phyloP scores from a whole-genome alignment of 2,888 invertebrate genomes.

The Sympetrum striolatum region DNA sequence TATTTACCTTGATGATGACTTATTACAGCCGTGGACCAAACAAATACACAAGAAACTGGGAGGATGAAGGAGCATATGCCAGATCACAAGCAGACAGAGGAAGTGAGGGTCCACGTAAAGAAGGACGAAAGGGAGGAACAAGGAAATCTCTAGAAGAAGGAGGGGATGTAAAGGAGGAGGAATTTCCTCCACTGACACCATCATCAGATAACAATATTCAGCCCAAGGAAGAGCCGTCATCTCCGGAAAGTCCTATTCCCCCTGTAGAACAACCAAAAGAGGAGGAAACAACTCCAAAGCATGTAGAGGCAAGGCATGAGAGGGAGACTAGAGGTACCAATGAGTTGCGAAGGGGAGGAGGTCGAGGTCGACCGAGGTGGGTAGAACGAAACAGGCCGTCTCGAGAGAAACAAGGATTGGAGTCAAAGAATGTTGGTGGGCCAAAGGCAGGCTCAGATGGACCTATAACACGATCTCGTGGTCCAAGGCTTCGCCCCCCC shows the following conservation, averaged over 20 bases:
- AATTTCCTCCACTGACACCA: conserved; percentile 53
- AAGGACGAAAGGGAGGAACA: conserved; percentile 5
- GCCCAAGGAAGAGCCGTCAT: conserved; percentile 41
- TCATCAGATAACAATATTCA: conserved; percentile 46
- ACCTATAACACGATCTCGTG: not conserved
- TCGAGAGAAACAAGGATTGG: not conserved
- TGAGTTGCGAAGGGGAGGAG: not conserved
- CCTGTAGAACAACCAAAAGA: not conserved
- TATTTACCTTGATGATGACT: too few relatives aligned
- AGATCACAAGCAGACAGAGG: conserved; percentile 56
- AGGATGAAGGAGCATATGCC: conserved; percentile 88
- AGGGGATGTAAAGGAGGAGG: conserved; percentile 49
- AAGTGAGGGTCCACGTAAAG: conserved; percentile 40
- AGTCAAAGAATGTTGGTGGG: not conserved
- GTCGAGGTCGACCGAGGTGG: not conserved
- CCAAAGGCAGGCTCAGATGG: not conserved
- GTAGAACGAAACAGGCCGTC: not conserved
- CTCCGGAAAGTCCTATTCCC: not conserved
- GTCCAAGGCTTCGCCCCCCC: not conserved
- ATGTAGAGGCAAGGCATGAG: not conserved
- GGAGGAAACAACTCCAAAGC: not conserved
- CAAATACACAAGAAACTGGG: conserved; percentile 92
- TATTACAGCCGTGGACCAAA: conserved; percentile 80
- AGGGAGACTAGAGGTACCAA: not conserved
- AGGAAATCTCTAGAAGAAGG: conserved; percentile 36